Evolutionary conservation across 2,888 invertebrate species (phyloP).

Genomic region (Pterostichus niger): DNA sequence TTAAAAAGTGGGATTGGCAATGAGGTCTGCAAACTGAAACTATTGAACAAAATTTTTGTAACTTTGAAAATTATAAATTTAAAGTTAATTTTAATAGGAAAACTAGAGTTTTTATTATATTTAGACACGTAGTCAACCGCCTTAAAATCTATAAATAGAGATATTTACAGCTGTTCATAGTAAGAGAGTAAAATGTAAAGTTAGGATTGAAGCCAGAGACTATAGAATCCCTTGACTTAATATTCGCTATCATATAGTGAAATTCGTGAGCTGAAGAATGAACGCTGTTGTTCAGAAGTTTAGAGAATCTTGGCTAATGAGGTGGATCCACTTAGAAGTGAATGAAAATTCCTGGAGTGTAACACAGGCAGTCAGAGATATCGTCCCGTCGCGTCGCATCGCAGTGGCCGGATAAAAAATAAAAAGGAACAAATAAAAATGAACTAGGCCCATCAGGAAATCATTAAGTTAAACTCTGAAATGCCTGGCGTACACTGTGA

Average conservation of each 20-base stretch:
- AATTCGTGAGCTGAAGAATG: background rate
- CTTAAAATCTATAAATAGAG: too few relatives aligned
- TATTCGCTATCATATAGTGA: background rate
- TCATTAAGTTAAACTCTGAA: conserved; percentile 66
- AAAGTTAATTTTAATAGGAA: too few relatives aligned
- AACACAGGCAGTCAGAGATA: conserved; percentile 65
- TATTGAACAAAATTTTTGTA: too few relatives aligned
- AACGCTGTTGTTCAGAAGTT: background rate
- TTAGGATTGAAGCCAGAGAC: background rate
- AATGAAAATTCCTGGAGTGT: conserved; percentile 62
- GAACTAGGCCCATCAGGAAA: conserved; percentile 65
- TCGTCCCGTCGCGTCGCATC: conserved; percentile 42
- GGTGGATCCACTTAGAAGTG: conserved; percentile 46
- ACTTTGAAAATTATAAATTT: too few relatives aligned
- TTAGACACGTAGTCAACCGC: too few relatives aligned
- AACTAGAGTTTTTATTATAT: too few relatives aligned
- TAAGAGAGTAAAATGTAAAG: too few relatives aligned
- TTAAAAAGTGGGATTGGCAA: too few relatives aligned
- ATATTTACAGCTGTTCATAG: too few relatives aligned
- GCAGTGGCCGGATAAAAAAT: conserved; percentile 53
- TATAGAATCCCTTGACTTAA: background rate
- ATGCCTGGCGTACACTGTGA: conserved; percentile 64
- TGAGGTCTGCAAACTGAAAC: too few relatives aligned
- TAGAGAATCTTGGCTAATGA: conserved; percentile 28
- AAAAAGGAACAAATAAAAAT: conserved; percentile 60